Evolutionary conservation across 2,888 invertebrate genomes (phyloP).

Genomic region (Venusia cambrica): DNA sequence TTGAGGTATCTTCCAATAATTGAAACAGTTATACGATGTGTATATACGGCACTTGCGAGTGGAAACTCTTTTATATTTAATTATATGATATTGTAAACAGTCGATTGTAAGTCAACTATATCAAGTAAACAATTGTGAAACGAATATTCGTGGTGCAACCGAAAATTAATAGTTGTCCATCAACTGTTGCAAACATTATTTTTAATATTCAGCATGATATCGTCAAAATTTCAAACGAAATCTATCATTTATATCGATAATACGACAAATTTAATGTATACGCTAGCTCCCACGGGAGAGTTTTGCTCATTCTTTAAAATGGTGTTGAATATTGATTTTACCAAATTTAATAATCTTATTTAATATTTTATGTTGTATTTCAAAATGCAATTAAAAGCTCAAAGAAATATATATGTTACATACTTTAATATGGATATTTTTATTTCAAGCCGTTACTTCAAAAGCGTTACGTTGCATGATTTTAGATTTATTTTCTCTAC

Average conservation of each 20-base stretch:
- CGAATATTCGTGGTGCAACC: constrained; percentile 39
- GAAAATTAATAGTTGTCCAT: constrained; percentile 4
- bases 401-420: constrained; percentile 93
- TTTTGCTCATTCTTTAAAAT: constrained; percentile 83
- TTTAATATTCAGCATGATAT: constrained; percentile 47
- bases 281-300: constrained; percentile 85
- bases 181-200: constrained; percentile 29
- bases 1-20: constrained; percentile 72
- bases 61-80: constrained; percentile 77
- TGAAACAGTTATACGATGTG: constrained; percentile 75
- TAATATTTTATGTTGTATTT: constrained; percentile 92
- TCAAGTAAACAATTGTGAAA: constrained; percentile 43
- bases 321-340: constrained; percentile 85
- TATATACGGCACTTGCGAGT: constrained; percentile 75
- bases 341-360: constrained; percentile 89
- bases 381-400: constrained; percentile 92
- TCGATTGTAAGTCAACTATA: constrained; percentile 67
- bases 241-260: constrained; percentile 81
- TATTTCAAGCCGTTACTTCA: constrained; percentile 56
- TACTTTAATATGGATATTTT: constrained; percentile 77
- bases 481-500: no score
- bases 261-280: constrained; percentile 88
- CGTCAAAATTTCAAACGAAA: constrained; percentile 58
- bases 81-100: constrained; percentile 72
- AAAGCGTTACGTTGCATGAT: no score